A percentile compares a stretch with the other conserved stretches of the same genome.
Conservation (phyloP, 2,113 vertebrate species). For the Edolisoma coerulescens region DNA sequence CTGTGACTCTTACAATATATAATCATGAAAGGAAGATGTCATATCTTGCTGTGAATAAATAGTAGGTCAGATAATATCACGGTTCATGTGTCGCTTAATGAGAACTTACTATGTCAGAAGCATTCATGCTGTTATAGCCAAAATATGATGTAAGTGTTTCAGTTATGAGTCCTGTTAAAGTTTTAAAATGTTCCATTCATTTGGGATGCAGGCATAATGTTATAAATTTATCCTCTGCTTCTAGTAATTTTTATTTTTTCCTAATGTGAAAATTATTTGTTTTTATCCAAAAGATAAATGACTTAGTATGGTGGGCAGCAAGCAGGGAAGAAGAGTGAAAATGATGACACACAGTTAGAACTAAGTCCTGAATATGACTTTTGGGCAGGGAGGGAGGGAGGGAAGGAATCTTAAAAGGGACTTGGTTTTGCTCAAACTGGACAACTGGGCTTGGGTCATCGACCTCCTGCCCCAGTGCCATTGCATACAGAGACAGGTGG, state of each 20-base stretch:
- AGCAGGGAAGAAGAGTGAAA: background rate
- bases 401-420: background rate
- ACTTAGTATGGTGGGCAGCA: background rate
- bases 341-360: background rate
- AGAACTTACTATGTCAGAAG: background rate
- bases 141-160: background rate
- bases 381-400: background rate
- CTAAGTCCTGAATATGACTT: background rate
- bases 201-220: background rate
- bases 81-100: background rate
- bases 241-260: background rate
- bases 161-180: background rate
- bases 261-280: background rate
- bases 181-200: background rate
- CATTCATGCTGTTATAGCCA: background rate
- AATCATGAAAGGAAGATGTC: background rate
- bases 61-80: constrained; percentile 22
- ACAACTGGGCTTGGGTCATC: background rate
- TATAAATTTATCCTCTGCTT: background rate
- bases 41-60: background rate
- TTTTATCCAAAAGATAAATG: background rate
- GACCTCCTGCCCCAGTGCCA: background rate
- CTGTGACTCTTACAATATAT: background rate
- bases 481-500: background rate
- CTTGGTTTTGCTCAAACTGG: background rate